Evolutionary conservation across 1,140 invertebrate genomes (phyloP).

Genomic region (Venturia canescens): DNA sequence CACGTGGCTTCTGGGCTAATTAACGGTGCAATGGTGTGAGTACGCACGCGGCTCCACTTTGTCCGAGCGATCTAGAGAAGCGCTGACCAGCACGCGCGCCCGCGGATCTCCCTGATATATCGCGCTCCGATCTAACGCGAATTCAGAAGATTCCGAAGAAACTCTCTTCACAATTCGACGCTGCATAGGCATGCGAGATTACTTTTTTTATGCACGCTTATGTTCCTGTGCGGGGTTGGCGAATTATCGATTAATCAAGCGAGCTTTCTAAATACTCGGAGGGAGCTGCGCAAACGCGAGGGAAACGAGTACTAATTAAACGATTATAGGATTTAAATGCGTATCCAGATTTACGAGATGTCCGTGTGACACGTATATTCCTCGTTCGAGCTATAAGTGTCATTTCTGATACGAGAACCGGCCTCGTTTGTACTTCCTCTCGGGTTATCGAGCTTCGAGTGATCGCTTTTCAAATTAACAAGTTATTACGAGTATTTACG

Average conservation of each 20-base stretch:
- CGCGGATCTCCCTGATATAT: constrained; percentile 9
- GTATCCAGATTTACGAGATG: neutral
- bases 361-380: neutral
- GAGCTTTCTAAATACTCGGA: constrained; percentile 27
- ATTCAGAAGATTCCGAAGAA: constrained; percentile 55
- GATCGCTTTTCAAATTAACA: no score
- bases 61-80: constrained; percentile 46
- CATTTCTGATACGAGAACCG: no score
- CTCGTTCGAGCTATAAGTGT: neutral
- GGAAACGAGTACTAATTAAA: neutral
- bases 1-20: constrained; percentile 65
- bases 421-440: no score
- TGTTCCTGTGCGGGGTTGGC: neutral
- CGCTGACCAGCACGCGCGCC: constrained; percentile 50
- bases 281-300: neutral
- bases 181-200: neutral
- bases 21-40: constrained; percentile 58
- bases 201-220: neutral
- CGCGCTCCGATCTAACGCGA: constrained; percentile 27
- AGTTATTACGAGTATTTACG: no score
- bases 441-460: no score
- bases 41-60: constrained; percentile 54
- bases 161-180: constrained; percentile 12
- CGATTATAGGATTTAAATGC: neutral
- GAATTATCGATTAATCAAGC: constrained; percentile 23